Percentiles rank a stretch among this genome's conserved stretches.
Evolutionary conservation across 2,888 invertebrate genomes (phyloP).

Genomic region (Cylloceria caligata): DNA sequence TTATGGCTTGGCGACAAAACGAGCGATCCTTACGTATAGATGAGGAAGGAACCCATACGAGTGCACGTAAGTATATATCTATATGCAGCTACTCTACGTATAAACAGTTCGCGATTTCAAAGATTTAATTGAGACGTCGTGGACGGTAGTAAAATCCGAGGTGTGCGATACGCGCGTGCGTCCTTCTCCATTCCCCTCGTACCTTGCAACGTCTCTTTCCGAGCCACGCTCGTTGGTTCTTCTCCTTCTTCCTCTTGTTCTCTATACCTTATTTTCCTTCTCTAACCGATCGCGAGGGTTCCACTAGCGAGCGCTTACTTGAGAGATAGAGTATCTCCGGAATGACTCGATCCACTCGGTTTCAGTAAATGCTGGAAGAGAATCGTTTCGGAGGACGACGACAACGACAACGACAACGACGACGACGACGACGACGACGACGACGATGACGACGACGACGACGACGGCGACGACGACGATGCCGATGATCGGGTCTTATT

Average conservation of each 20-base stretch:
- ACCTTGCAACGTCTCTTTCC: constrained; percentile 41
- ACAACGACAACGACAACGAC: neutral
- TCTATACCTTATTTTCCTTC: constrained; percentile 43
- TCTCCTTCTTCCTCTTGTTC: constrained; percentile 7
- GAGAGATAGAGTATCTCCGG: constrained; percentile 62
- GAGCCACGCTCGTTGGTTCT: constrained; percentile 38
- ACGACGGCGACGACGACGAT: neutral
- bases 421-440: constrained; percentile 10
- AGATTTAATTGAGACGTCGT: constrained; percentile 80
- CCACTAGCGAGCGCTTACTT: constrained; percentile 49
- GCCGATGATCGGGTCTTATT: constrained; percentile 47
- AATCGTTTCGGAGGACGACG: constrained; percentile 34
- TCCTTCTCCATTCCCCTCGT: constrained; percentile 41
- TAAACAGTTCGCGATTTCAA: constrained; percentile 71
- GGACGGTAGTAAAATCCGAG: constrained; percentile 73
- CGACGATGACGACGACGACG: constrained; percentile 12
- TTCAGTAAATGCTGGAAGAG: constrained; percentile 55
- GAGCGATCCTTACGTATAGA: constrained; percentile 47
- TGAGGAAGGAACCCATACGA: constrained; percentile 52
- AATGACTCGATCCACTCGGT: constrained; percentile 67
- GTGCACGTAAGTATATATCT: constrained; percentile 42
- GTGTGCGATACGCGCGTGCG: constrained; percentile 59
- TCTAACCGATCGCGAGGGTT: constrained; percentile 21
- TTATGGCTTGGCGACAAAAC: constrained; percentile 67
- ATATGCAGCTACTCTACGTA: constrained; percentile 20